phyloP scores from a whole-genome alignment of 2,113 vertebrate genomes.

The Percopsis transmontana region DNA sequence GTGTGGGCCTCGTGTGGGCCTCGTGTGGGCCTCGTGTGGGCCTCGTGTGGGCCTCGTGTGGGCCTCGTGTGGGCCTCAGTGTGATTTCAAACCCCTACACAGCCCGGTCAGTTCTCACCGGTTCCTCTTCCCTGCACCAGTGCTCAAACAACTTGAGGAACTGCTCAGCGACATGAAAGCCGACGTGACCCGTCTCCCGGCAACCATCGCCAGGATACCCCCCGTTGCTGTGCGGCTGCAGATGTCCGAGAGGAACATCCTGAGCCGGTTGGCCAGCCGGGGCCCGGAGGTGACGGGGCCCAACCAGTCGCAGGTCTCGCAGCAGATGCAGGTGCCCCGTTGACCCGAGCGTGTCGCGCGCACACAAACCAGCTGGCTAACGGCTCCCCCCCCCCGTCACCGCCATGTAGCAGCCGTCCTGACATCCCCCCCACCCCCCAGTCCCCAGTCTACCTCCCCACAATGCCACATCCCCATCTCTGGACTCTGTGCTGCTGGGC shows the following conservation, averaged over 20 bases:
- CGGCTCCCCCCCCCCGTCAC: slow-evolving; percentile 44
- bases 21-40: background rate
- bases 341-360: slow-evolving; percentile 44
- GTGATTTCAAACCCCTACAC: too few relatives aligned
- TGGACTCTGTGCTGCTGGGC: slow-evolving; percentile 48
- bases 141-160: slow-evolving; percentile 98
- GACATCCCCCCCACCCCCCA: background rate
- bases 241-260: slow-evolving; percentile 98
- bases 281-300: slow-evolving; percentile 81
- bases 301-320: slow-evolving; percentile 67
- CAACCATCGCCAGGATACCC: slow-evolving; percentile 95
- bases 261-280: slow-evolving; percentile 93
- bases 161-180: slow-evolving; percentile 98
- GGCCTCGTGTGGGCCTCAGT: too few relatives aligned
- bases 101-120: background rate
- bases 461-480: slow-evolving; percentile 33
- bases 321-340: slow-evolving; percentile 86
- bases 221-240: slow-evolving; percentile 94
- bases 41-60: background rate
- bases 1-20: background rate
- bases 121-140: slow-evolving; percentile 66
- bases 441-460: slow-evolving; percentile 47
- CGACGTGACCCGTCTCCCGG: slow-evolving; percentile 93
- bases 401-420: slow-evolving; percentile 60
- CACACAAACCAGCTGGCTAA: slow-evolving; percentile 29